A percentile compares a stretch with the other conserved stretches of the same genome.
phyloP scores from a whole-genome alignment of 2,797 vertebrate genomes.

The Falco columbarius region DNA sequence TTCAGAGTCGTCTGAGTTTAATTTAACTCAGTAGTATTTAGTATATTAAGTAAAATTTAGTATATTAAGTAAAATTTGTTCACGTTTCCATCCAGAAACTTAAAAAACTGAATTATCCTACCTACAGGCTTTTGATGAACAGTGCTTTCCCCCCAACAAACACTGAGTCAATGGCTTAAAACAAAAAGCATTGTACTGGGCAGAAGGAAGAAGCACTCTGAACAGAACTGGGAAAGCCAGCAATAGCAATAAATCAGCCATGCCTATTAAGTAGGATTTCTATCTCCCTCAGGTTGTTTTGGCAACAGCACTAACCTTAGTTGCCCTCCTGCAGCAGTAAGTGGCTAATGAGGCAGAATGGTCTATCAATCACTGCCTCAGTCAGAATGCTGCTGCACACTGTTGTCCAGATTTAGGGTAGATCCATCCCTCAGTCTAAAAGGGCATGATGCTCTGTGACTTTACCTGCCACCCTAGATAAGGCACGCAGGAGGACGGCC shows the following conservation, averaged over 20 bases:
- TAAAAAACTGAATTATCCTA: background rate
- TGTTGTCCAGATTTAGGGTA: slow-evolving; percentile 6
- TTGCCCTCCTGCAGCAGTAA: slow-evolving; percentile 53
- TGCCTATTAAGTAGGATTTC: slow-evolving; percentile 60
- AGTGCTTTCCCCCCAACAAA: background rate
- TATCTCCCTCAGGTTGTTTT: slow-evolving; percentile 64
- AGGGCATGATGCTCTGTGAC: background rate
- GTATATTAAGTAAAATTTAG: too few relatives aligned
- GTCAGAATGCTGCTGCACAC: slow-evolving; percentile 16
- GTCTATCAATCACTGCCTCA: slow-evolving; percentile 53
- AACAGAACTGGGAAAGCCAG: slow-evolving; percentile 18
- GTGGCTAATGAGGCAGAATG: slow-evolving; percentile 64
- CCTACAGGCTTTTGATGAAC: background rate
- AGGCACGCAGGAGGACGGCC: background rate
- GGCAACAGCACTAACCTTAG: slow-evolving; percentile 47
- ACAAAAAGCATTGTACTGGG: background rate
- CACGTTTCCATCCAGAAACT: background rate
- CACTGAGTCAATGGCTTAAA: background rate
- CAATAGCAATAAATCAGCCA: slow-evolving; percentile 40
- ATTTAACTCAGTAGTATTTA: background rate
- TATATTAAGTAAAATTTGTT: background rate
- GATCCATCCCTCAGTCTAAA: slow-evolving; percentile 1
- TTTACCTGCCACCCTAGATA: background rate
- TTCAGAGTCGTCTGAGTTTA: background rate
- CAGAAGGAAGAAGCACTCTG: background rate